These are phyloP conservation scores for Agonopterix subpropinquella DNA, from an alignment of 2,888 invertebrate genomes.

Conservation along the genomic window DNA sequence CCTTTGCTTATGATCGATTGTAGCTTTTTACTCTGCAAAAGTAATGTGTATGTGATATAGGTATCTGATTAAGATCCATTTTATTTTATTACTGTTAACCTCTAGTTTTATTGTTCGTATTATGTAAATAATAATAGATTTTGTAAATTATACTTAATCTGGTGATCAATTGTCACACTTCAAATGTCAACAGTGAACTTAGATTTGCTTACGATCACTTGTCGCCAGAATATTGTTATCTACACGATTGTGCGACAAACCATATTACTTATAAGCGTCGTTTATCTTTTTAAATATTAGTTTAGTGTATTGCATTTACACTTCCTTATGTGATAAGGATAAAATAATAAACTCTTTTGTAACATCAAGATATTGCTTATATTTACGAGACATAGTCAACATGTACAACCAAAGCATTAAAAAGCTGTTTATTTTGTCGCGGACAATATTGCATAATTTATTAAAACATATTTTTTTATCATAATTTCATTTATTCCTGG, in stretches of 20 bases:
- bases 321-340: constrained; percentile 23
- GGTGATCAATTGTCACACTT: constrained; percentile 20
- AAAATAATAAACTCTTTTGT: constrained; percentile 3
- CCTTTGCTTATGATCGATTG: constrained; percentile 37
- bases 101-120: constrained; percentile 52
- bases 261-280: background rate
- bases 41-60: constrained; percentile 64
- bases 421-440: background rate
- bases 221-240: constrained; percentile 4
- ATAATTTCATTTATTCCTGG: constrained; percentile 12
- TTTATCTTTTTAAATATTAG: constrained; percentile 4
- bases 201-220: constrained; percentile 4
- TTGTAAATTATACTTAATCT: constrained; percentile 48
- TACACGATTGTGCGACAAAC: background rate
- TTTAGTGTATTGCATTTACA: constrained; percentile 18
- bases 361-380: background rate
- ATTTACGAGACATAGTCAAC: constrained; percentile 16
- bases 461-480: background rate
- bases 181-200: constrained; percentile 3
- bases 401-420: constrained; percentile 1
- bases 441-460: constrained; percentile 2
- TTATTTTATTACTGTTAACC: constrained; percentile 56
- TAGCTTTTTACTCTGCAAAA: constrained; percentile 40
- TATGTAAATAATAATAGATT: constrained; percentile 62
- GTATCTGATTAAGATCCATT: constrained; percentile 59